Conservation (phyloP, 2,888 invertebrate species). For the Trissonchulus latispiculum region DNA sequence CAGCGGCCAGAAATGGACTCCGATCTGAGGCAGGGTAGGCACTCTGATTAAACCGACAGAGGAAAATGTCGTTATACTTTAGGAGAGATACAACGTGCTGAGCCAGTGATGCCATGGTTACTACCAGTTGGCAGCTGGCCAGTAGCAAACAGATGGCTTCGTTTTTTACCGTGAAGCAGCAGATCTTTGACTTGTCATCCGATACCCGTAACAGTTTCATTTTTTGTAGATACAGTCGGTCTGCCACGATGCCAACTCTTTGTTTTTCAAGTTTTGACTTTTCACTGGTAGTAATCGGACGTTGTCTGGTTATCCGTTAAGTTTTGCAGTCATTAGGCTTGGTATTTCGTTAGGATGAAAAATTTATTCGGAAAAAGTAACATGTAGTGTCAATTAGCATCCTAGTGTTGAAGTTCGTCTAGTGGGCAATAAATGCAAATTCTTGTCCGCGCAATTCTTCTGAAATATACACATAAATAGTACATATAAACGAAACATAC, state of each 20-base stretch:
- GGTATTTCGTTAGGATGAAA: too few relatives aligned
- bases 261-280: not conserved
- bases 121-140: not conserved
- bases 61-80: slow-evolving; percentile 11
- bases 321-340: too few relatives aligned
- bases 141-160: slow-evolving; percentile 12
- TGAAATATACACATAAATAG: too few relatives aligned
- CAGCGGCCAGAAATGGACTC: slow-evolving; percentile 23
- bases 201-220: slow-evolving; percentile 14
- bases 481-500: too few relatives aligned
- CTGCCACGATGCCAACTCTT: not conserved
- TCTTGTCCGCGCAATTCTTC: too few relatives aligned
- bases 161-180: slow-evolving; percentile 3
- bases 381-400: too few relatives aligned
- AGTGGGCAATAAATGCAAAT: too few relatives aligned
- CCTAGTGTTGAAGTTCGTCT: too few relatives aligned
- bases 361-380: too few relatives aligned
- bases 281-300: too few relatives aligned
- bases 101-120: slow-evolving; percentile 15
- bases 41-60: slow-evolving; percentile 6
- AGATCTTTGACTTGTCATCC: slow-evolving; percentile 3
- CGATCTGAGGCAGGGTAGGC: slow-evolving; percentile 36
- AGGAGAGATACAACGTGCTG: slow-evolving; percentile 16
- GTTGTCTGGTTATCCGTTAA: too few relatives aligned
- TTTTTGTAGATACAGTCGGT: not conserved